Base-by-base conservation (phyloP, 2,113 vertebrate species). In the Malurus cyaneus region DNA sequence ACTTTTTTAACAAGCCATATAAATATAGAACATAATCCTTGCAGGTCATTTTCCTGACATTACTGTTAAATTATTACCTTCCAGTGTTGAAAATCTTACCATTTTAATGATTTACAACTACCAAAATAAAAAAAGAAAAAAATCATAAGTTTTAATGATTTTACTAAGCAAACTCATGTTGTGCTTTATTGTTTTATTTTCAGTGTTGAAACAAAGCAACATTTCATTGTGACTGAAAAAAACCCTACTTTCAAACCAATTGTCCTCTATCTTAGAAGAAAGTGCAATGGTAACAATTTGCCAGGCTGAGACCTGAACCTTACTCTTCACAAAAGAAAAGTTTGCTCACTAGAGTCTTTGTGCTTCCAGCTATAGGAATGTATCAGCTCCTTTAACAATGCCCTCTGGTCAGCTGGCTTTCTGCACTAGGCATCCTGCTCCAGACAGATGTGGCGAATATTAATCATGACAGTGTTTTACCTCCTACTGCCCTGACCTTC, bases 401-500 rank as follows among this genome's bases (percentile, higher is more conserved):
- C 52, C 60, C 62, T 93, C 80, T 94, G 88, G 67, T 95, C 91
- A 91, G 50, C 61, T 92, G 77, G 24, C 46, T 88, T 89, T 62
- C 80, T 93, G 79, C 71, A 60, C 56, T 5, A 89, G 54, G 34
- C 83, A 80, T 91, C 78, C 54, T 54, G 57, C 60, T 96, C 52
- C 56, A 87, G 80, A 66, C 73, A 91, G 80, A 91, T 87, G 73
- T 92, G 76, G 39, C 12, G n/a, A 89, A 91, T 95, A 88, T 93
- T 94, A 95, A 95, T 88, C 73, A 86, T 44, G 71, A 54, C 70
- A 47, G 5, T 71, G 56, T 74, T 95, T 80, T 82, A 70, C 86
- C 71, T 96, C 60, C 86, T 77, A 42, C 52, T 82, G 54, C 50
- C 60, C 70, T 88, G 86, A 95, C 83, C 80, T 96, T 96, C 83